These are phyloP conservation scores for Erebia epiphron DNA, from an alignment of 2,888 invertebrate genomes.

Conservation along the genomic window DNA sequence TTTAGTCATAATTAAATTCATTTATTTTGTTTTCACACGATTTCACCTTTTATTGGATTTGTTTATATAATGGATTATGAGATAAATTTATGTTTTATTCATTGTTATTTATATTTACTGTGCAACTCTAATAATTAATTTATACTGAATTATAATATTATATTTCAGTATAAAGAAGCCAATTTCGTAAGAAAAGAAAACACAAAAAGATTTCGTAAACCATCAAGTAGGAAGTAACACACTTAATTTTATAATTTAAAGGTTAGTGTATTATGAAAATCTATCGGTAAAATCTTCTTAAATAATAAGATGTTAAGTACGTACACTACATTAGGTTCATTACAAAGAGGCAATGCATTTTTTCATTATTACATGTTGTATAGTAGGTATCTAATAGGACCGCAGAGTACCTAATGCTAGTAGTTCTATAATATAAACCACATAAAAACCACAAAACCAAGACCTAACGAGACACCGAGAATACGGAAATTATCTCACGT, in stretches of 20 bases:
- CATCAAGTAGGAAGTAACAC: slow-evolving; percentile 3
- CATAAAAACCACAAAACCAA: slow-evolving; percentile 34
- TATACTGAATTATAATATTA: too few relatives aligned
- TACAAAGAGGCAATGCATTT: neutral
- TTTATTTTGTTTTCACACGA: too few relatives aligned
- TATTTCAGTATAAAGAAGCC: neutral
- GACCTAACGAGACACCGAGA: slow-evolving; percentile 36
- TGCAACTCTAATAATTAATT: neutral
- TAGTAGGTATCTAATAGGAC: slow-evolving; percentile 3
- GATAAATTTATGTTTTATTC: neutral
- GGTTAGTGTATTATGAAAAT: slow-evolving; percentile 8
- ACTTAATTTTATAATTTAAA: neutral
- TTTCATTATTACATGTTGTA: neutral
- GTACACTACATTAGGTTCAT: too few relatives aligned
- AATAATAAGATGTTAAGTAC: too few relatives aligned
- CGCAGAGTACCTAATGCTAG: slow-evolving; percentile 3
- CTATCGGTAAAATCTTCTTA: neutral
- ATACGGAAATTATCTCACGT: slow-evolving; percentile 46
- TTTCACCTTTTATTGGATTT: too few relatives aligned
- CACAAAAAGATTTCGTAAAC: neutral
- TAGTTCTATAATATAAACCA: slow-evolving; percentile 22
- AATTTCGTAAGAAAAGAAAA: neutral
- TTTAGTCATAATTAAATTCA: too few relatives aligned
- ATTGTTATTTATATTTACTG: neutral
- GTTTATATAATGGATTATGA: too few relatives aligned